phyloP scores from a whole-genome alignment of 2,888 invertebrate genomes.

The Thysanoteuthis rhombus region DNA sequence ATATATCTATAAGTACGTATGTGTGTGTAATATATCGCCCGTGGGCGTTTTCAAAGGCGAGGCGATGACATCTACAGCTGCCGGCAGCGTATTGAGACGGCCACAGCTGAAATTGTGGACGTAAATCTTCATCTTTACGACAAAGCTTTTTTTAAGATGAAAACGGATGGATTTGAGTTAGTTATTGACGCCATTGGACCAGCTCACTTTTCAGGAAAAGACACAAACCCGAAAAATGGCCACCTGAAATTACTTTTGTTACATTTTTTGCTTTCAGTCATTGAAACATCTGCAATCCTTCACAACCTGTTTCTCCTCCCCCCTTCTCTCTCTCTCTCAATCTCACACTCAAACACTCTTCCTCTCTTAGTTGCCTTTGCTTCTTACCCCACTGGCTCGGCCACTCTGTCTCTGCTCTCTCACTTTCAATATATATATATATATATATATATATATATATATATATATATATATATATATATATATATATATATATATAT shows the following conservation, averaged over 20 bases:
- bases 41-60: background rate
- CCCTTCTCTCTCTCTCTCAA: background rate
- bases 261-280: background rate
- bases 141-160: background rate
- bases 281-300: background rate
- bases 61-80: background rate
- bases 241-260: background rate
- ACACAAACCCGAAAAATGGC: background rate
- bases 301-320: background rate
- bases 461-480: background rate
- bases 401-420: background rate
- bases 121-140: background rate
- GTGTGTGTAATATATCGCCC: background rate
- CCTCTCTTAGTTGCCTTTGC: no score
- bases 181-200: background rate
- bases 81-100: background rate
- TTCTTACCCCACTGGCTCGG: no score
- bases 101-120: background rate
- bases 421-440: background rate
- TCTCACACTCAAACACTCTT: background rate
- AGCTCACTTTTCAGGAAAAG: background rate
- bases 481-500: no score
- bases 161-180: background rate
- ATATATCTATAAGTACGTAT: background rate
- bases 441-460: background rate